Conservation (phyloP, 2,797 vertebrate species). For the Tympanoctomys barrerae region DNA sequence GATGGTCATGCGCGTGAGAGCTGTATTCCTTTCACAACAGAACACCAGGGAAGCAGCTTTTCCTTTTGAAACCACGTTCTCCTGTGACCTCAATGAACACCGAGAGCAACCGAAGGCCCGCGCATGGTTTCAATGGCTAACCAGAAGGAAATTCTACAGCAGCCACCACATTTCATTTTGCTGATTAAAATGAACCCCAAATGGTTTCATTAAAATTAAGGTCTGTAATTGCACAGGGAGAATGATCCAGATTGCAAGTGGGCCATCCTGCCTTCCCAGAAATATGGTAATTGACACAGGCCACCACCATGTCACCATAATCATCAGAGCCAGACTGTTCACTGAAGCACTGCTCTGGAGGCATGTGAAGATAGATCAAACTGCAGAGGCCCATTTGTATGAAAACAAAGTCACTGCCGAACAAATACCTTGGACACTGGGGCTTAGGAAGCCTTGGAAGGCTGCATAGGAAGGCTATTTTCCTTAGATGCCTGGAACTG, state of each 20-base stretch:
- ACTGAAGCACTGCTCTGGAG: background rate
- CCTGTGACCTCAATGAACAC: conserved; percentile 27
- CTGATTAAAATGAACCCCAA: conserved; percentile 22
- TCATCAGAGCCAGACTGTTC: background rate
- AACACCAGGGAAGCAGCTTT: background rate
- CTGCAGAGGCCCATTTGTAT: background rate
- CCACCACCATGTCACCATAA: background rate
- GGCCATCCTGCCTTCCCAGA: background rate
- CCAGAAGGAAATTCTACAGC: conserved; percentile 21
- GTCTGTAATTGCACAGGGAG: background rate
- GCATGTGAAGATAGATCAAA: background rate
- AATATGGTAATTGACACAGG: background rate
- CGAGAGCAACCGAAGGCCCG: conserved; percentile 25
- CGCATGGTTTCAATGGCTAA: background rate
- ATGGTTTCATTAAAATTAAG: conserved; percentile 48
- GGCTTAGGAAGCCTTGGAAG: background rate
- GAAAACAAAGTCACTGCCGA: background rate
- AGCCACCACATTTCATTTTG: background rate
- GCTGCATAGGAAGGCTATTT: background rate
- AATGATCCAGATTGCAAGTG: background rate
- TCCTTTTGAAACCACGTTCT: conserved; percentile 53
- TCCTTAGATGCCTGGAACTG: background rate
- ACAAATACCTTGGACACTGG: background rate
- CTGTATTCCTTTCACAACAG: background rate
- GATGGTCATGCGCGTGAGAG: background rate